phyloP scores from a whole-genome alignment of 2,888 invertebrate species.

The Agriopis aurantiaria region DNA sequence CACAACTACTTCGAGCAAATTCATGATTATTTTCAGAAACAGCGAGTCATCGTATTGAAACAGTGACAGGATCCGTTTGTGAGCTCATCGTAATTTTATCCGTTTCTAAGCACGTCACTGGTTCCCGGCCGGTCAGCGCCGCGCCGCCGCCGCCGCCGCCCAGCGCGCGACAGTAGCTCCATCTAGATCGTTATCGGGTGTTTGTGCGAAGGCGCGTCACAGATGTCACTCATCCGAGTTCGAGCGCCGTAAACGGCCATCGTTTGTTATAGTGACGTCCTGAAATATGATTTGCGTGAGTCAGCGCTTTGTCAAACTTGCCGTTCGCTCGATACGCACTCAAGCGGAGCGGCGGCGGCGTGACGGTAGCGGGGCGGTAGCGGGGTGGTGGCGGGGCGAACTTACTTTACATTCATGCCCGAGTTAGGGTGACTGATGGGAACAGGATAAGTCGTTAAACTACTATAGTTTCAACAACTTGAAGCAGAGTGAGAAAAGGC shows the following conservation, averaged over 20 bases:
- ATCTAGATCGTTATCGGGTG: constrained; percentile 21
- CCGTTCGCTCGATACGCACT: not conserved
- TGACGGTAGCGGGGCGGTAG: not conserved
- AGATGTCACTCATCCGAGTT: constrained; percentile 22
- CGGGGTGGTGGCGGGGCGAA: not conserved
- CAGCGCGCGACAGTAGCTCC: not conserved
- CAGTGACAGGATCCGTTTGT: constrained; percentile 1
- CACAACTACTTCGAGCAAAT: not conserved
- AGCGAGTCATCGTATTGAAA: constrained; percentile 4
- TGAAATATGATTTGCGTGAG: constrained; percentile 39
- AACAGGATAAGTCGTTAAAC: constrained; percentile 13
- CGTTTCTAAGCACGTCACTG: constrained; percentile 4
- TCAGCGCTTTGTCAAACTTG: constrained; percentile 32
- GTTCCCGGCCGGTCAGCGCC: not conserved
- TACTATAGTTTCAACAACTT: constrained; percentile 7
- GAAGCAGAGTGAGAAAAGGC: constrained; percentile 1
- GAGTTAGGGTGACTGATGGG: constrained; percentile 16
- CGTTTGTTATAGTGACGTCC: constrained; percentile 31
- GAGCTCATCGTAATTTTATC: constrained; percentile 19
- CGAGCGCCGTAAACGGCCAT: constrained; percentile 24
- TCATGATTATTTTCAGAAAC: constrained; percentile 5
- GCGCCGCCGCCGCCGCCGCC: not conserved
- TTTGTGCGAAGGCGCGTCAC: constrained; percentile 24
- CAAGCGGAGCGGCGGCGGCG: constrained; percentile 1
- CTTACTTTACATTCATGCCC: constrained; percentile 20